A percentile compares a stretch with the other conserved stretches of the same genome.
These are phyloP conservation scores for Lycopodina hypogea DNA, from an alignment of 37 sponge, comb jelly and placozoan species.

Conservation along the genomic window DNA sequence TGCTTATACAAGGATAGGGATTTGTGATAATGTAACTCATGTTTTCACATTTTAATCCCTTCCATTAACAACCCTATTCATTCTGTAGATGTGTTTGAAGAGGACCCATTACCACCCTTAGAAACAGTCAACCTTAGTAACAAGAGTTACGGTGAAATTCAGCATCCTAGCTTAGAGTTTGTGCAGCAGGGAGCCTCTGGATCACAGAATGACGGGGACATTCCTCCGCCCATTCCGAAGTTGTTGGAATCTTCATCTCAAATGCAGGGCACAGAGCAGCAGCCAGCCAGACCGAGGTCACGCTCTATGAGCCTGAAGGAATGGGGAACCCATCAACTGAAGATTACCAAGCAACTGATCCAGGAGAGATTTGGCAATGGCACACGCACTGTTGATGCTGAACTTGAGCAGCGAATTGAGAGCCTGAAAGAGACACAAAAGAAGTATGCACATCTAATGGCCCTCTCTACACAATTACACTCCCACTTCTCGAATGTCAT, in stretches of 20 bases:
- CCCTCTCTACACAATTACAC: slow-evolving; percentile 52
- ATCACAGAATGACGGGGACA: neutral
- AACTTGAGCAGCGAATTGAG: slow-evolving; percentile 61
- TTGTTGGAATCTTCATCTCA: neutral
- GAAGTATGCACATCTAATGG: slow-evolving; percentile 71
- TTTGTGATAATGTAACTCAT: no score
- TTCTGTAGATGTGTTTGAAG: no score
- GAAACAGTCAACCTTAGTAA: slow-evolving; percentile 31
- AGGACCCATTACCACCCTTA: no score
- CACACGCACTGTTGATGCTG: slow-evolving; percentile 73
- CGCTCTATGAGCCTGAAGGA: slow-evolving; percentile 46
- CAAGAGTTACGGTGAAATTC: neutral
- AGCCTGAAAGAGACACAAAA: slow-evolving; percentile 75
- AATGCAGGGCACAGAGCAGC: slow-evolving; percentile 36
- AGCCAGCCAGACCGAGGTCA: slow-evolving; percentile 29
- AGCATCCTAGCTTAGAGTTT: slow-evolving; percentile 27
- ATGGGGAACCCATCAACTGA: slow-evolving; percentile 70
- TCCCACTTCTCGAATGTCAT: slow-evolving; percentile 52
- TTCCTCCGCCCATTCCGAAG: neutral
- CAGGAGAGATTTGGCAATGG: slow-evolving; percentile 79
- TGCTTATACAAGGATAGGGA: no score
- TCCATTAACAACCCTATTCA: no score
- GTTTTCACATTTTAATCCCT: no score
- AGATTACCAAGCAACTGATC: slow-evolving; percentile 74
- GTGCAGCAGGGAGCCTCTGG: neutral